These are phyloP conservation scores for Phataginus tricuspis DNA, from an alignment of 2,797 vertebrate species.

Conservation along the genomic window DNA sequence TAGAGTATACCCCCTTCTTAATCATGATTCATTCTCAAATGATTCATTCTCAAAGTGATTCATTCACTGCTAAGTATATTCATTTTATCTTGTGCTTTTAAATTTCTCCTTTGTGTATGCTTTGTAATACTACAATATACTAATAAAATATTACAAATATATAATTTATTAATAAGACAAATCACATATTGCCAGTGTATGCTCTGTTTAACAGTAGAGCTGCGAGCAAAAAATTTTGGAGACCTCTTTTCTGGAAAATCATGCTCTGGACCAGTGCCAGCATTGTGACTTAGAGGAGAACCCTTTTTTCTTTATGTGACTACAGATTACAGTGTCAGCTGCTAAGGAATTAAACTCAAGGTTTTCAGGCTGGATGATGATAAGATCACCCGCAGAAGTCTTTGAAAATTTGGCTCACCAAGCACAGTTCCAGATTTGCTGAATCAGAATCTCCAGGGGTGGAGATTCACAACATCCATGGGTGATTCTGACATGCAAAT, in stretches of 20 bases:
- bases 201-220: not conserved
- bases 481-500: not conserved
- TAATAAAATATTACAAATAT: not conserved
- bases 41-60: not conserved
- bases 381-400: not conserved
- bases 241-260: not conserved
- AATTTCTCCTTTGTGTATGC: not conserved
- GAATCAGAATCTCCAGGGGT: not conserved
- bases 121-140: not conserved
- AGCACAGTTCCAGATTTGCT: not conserved
- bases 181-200: not conserved
- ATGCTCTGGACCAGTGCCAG: not conserved
- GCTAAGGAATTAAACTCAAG: not conserved
- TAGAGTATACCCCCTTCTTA: not conserved
- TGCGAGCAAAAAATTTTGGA: not conserved
- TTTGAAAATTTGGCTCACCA: not conserved
- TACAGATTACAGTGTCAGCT: not conserved
- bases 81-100: not conserved
- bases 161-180: not conserved
- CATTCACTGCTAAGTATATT: not conserved
- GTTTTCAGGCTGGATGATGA: not conserved
- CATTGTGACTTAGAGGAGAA: not conserved
- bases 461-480: not conserved
- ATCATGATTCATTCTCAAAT: not conserved
- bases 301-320: not conserved